These are phyloP conservation scores for Panurus biarmicus DNA, from an alignment of 2,113 vertebrate genomes.

Conservation along the genomic window DNA sequence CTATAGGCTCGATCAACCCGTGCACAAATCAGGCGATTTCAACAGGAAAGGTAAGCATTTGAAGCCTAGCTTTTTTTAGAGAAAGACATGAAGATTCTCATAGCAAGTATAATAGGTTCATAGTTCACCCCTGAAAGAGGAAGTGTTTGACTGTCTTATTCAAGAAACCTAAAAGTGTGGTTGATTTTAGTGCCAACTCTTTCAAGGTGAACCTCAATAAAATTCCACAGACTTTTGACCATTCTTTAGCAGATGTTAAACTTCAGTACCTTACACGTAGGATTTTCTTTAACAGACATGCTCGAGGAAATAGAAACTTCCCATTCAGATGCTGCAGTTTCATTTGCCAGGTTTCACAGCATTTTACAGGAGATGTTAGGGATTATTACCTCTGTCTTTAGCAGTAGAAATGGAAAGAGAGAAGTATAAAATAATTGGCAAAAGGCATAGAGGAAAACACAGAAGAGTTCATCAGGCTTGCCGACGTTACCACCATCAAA, in stretches of 20 bases:
- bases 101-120: neutral
- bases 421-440: neutral
- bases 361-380: neutral
- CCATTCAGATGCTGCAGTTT: neutral
- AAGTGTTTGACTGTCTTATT: neutral
- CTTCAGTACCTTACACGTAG: neutral
- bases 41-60: neutral
- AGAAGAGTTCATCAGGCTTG: neutral
- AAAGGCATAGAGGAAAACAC: neutral
- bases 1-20: neutral
- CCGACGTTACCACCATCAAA: neutral
- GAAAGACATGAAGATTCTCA: neutral
- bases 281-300: neutral
- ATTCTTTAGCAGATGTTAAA: neutral
- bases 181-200: neutral
- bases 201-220: conserved; percentile 23
- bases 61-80: neutral
- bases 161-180: neutral
- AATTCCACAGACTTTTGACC: neutral
- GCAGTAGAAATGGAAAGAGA: neutral
- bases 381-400: neutral
- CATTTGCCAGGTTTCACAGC: neutral
- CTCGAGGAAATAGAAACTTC: neutral
- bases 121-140: neutral
- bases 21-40: neutral